These are phyloP conservation scores for Aeoliscus strigatus DNA, from an alignment of 2,797 vertebrate species.

Conservation along the genomic window DNA sequence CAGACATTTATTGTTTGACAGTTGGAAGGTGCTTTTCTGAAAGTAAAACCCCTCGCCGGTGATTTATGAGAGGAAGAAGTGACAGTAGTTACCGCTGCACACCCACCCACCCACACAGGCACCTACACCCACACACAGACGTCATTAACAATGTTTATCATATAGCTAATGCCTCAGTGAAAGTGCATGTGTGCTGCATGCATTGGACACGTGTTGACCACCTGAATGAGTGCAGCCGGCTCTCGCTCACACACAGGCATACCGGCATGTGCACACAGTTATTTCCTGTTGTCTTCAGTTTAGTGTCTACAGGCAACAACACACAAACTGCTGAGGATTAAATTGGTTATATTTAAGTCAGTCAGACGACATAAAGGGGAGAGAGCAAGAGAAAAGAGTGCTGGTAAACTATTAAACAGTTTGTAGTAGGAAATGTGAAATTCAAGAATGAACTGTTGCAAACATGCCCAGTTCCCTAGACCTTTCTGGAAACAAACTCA, in stretches of 20 bases:
- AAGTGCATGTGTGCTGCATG: constrained; percentile 26
- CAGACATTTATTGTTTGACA: constrained; percentile 61
- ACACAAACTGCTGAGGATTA: constrained; percentile 5
- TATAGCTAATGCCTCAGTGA: constrained; percentile 26
- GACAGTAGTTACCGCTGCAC: constrained; percentile 29
- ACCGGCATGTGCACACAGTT: constrained; percentile 1
- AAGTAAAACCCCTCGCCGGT: constrained; percentile 35
- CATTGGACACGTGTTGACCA: constrained; percentile 39
- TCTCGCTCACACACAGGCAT: constrained; percentile 2
- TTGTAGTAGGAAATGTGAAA: constrained; percentile 40
- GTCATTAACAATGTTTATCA: constrained; percentile 53
- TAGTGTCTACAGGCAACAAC: constrained; percentile 2
- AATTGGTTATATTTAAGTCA: constrained; percentile 5
- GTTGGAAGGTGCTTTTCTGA: constrained; percentile 45
- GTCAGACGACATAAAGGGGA: constrained; percentile 12
- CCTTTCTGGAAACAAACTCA: no score
- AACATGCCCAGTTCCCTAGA: no score
- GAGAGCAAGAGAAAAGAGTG: constrained; percentile 7
- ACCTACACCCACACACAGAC: constrained; percentile 5
- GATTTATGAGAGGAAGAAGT: constrained; percentile 68
- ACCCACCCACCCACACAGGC: constrained; percentile 6
- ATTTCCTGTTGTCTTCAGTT: neutral
- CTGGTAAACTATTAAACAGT: constrained; percentile 18
- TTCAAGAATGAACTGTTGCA: constrained; percentile 28
- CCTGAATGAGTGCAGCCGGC: constrained; percentile 18